These are phyloP conservation scores for Protobothrops mucrosquamatus DNA, from an alignment of 2,113 vertebrate genomes.

Conservation along the genomic window DNA sequence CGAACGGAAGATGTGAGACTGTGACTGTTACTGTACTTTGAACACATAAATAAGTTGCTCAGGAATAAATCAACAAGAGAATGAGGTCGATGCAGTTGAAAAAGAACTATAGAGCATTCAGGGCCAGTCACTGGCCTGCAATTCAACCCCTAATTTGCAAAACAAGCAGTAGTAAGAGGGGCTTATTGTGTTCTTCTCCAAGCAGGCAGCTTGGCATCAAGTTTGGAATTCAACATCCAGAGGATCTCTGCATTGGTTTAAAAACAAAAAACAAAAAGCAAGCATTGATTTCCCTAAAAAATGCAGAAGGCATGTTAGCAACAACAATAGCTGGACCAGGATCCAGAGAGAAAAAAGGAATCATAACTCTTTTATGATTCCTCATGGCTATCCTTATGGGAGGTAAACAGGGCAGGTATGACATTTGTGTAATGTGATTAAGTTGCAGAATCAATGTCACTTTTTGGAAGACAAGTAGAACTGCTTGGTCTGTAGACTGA, in stretches of 20 bases:
- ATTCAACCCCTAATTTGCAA: not conserved
- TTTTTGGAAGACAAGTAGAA: not conserved
- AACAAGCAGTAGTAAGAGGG: not conserved
- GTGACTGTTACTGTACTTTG: not conserved
- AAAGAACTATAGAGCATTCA: not conserved
- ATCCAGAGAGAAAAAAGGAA: not conserved
- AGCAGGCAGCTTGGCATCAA: not conserved
- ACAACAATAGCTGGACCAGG: not conserved
- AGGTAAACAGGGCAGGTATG: not conserved
- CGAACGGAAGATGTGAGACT: not conserved
- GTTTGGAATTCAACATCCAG: not conserved
- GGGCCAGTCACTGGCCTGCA: not conserved
- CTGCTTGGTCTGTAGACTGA: not conserved
- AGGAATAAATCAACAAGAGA: not conserved
- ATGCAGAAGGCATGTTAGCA: not conserved
- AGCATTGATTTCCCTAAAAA: not conserved
- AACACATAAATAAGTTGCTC: not conserved
- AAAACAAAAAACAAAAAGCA: not conserved
- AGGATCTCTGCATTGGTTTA: not conserved
- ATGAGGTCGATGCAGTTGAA: not conserved
- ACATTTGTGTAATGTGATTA: not conserved
- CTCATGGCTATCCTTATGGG: not conserved
- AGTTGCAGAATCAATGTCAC: not conserved
- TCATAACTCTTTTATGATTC: too few species aligned
- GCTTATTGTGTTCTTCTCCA: not conserved